These are phyloP conservation scores for Gryllus bimaculatus DNA, from an alignment of 1,140 invertebrate species.

Conservation along the genomic window DNA sequence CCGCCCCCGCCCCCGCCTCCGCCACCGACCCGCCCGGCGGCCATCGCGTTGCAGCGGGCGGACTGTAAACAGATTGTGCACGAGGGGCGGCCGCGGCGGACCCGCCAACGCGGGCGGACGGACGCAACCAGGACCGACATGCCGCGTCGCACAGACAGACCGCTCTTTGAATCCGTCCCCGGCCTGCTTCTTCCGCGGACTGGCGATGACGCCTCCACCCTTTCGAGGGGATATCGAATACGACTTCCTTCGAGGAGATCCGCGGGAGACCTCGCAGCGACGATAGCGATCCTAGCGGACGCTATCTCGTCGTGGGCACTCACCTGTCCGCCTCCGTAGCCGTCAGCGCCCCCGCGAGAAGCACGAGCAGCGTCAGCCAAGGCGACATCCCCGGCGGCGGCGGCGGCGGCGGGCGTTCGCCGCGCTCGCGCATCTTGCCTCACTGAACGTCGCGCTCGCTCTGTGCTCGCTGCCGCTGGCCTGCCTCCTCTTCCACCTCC, in stretches of 20 bases:
- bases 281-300: not conserved
- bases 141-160: not conserved
- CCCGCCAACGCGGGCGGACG: too few species aligned
- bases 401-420: too few species aligned
- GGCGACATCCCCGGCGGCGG: not conserved
- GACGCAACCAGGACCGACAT: not conserved
- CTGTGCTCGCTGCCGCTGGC: not conserved
- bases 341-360: not conserved
- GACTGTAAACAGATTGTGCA: not conserved
- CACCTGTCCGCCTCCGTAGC: not conserved
- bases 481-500: not conserved
- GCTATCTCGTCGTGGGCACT: not conserved
- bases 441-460: not conserved
- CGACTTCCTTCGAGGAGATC: not conserved
- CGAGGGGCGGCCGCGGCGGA: too few species aligned
- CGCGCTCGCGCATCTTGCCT: not conserved
- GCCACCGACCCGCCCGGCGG: too few species aligned
- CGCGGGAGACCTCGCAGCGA: not conserved
- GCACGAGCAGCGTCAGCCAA: not conserved
- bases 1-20: too few species aligned
- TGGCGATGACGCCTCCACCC: not conserved
- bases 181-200: not conserved
- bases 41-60: too few species aligned
- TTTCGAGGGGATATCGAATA: not conserved
- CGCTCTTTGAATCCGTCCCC: not conserved